phyloP scores from a whole-genome alignment of 2,113 vertebrate genomes.

The Engystomops pustulosus region DNA sequence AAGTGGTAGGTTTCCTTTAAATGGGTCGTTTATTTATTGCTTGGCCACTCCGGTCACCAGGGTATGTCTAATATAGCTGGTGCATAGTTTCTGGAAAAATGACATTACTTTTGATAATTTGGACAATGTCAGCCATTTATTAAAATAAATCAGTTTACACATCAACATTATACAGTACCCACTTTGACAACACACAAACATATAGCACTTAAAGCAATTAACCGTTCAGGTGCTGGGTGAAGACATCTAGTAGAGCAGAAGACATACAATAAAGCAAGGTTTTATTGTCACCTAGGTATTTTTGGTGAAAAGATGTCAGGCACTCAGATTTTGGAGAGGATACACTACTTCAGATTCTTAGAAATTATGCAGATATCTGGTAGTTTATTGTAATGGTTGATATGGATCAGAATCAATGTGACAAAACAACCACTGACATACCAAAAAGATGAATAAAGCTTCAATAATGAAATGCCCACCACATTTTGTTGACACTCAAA shows the following conservation, averaged over 20 bases:
- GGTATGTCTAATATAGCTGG: too few species aligned
- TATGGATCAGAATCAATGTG: not conserved
- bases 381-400: not conserved
- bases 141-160: conserved; percentile 10
- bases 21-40: too few species aligned
- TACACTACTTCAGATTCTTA: not conserved
- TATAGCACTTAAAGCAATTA: conserved; percentile 28
- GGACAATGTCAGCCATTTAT: conserved; percentile 37
- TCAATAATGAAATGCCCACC: not conserved
- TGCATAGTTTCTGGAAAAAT: too few species aligned
- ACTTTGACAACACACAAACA: conserved; percentile 33
- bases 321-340: not conserved
- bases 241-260: too few species aligned
- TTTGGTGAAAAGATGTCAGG: not conserved
- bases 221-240: conserved; percentile 32
- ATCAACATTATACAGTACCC: conserved; percentile 21
- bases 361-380: not conserved
- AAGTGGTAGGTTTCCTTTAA: too few species aligned
- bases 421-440: not conserved
- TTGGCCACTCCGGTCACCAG: too few species aligned
- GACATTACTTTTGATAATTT: too few species aligned
- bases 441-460: not conserved
- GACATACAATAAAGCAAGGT: not conserved
- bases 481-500: not conserved
- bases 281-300: not conserved